These are phyloP conservation scores for Lamellibrachia luymesi DNA, from an alignment of 1,140 invertebrate genomes.

Conservation along the genomic window DNA sequence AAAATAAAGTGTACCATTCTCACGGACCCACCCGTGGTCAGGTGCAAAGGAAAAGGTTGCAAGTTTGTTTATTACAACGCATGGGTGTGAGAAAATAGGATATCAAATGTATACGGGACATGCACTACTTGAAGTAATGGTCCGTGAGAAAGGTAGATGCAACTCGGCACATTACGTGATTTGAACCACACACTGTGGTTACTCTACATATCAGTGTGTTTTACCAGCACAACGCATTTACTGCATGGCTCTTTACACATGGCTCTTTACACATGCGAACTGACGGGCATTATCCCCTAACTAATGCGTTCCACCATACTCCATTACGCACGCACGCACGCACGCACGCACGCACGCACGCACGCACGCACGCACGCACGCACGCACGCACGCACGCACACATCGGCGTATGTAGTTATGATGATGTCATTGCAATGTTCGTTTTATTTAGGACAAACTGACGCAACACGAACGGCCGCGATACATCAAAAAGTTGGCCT, in stretches of 20 bases:
- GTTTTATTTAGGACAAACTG: no score
- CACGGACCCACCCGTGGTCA: background rate
- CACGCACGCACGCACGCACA: background rate
- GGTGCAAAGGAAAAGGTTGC: background rate
- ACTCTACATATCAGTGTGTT: no score
- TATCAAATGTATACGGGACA: background rate
- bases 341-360: no score
- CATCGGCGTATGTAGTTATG: background rate
- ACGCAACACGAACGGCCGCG: no score
- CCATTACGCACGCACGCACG: background rate
- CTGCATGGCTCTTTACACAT: no score
- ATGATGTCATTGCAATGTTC: no score
- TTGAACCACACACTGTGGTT: no score
- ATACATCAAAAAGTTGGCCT: no score
- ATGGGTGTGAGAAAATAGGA: background rate
- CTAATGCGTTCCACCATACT: background rate
- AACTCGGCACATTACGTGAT: no score
- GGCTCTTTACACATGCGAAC: no score
- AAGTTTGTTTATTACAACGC: background rate
- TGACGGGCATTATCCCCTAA: no score
- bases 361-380: background rate
- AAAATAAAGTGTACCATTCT: background rate
- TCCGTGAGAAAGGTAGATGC: background rate
- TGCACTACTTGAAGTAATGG: background rate
- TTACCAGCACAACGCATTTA: no score